Percentiles rank a stretch among this genome's conserved stretches.
phyloP scores from a whole-genome alignment of 2,113 vertebrate genomes.

The Piaya cayana region DNA sequence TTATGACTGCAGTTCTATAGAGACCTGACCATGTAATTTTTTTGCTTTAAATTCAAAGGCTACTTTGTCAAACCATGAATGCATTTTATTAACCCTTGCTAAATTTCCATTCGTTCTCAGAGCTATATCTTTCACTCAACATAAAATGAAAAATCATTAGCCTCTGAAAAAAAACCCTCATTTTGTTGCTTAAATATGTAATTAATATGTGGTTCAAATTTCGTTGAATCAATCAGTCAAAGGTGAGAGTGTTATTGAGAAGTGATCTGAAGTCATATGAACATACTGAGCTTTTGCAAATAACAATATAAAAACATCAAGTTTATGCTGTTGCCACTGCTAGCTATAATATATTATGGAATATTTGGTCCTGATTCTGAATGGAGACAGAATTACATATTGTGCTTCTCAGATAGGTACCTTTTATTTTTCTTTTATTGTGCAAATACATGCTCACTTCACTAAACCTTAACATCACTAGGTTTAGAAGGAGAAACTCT shows the following conservation, averaged over 20 bases:
- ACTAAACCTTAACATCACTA: background rate
- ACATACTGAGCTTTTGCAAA: background rate
- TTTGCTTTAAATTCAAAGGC: background rate
- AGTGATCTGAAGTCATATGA: background rate
- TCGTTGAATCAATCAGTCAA: background rate
- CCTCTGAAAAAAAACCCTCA: background rate
- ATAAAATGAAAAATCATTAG: conserved; percentile 16
- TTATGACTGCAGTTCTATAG: background rate
- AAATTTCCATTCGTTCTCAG: background rate
- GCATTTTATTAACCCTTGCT: background rate
- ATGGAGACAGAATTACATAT: background rate
- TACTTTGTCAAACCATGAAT: background rate
- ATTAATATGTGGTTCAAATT: background rate
- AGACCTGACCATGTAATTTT: background rate
- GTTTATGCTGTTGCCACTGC: background rate
- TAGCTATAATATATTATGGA: background rate
- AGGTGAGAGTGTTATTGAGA: background rate
- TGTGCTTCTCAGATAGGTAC: background rate
- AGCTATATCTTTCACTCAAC: background rate
- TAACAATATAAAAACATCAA: background rate
- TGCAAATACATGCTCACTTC: background rate
- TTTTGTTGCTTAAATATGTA: background rate
- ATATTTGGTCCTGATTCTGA: background rate
- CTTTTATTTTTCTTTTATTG: background rate
- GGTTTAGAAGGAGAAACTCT: background rate